Percentiles rank a stretch among this genome's conserved stretches.
Conservation (phyloP, 2,888 invertebrate species). For the Lithophane semibrunnea region DNA sequence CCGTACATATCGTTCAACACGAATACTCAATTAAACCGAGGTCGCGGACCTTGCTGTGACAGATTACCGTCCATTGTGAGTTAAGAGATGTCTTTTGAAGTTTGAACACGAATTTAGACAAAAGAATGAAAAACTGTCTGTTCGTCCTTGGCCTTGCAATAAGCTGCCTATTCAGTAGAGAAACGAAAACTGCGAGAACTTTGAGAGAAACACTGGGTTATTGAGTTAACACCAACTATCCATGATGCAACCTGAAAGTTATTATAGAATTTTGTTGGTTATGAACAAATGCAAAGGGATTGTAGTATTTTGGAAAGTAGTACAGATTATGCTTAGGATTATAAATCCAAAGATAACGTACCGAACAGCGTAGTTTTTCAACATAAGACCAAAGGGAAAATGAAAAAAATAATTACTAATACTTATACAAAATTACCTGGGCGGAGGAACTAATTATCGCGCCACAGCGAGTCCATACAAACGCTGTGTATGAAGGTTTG, state of each 20-base stretch:
- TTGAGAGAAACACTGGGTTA: background rate
- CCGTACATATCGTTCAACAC: background rate
- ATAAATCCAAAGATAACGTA: background rate
- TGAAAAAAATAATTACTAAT: background rate
- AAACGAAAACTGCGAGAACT: background rate
- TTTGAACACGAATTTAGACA: conserved; percentile 15
- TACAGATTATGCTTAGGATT: background rate
- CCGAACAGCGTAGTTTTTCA: background rate
- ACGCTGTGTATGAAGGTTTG: conserved; percentile 41
- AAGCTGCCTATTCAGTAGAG: background rate
- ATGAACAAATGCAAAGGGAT: background rate
- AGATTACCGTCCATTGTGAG: conserved; percentile 25
- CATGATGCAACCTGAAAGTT: background rate
- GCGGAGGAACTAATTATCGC: conserved; percentile 1
- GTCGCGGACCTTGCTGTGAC: conserved; percentile 1
- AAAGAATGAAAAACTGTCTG: background rate
- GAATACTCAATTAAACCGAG: conserved; percentile 1
- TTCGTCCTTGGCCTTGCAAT: background rate
- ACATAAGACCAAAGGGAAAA: too few relatives aligned
- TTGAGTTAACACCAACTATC: background rate
- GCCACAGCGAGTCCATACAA: conserved; percentile 17
- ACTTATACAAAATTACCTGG: conserved; percentile 1
- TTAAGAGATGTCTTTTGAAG: background rate
- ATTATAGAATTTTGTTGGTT: background rate
- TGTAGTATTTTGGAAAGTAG: background rate